phyloP scores from a whole-genome alignment of 2,113 vertebrate species.

The Dasyurus viverrinus region DNA sequence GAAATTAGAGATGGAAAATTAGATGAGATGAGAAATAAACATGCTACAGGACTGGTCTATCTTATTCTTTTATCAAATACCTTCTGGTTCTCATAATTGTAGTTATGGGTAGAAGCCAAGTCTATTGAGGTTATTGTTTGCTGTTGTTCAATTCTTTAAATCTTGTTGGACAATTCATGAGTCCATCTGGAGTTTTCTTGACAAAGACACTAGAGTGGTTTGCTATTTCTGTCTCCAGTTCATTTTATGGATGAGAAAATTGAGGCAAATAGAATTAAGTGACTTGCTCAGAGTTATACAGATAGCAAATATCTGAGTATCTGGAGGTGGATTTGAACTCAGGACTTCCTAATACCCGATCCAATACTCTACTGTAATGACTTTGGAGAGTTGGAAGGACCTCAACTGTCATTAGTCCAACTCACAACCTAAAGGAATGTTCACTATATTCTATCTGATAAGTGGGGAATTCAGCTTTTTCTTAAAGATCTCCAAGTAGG shows the following conservation, averaged over 20 bases:
- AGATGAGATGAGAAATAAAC: background rate
- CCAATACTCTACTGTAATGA: background rate
- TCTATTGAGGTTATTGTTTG: background rate
- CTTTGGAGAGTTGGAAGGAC: background rate
- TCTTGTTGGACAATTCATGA: background rate
- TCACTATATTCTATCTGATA: background rate
- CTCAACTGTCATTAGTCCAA: background rate
- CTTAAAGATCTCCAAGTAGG: background rate
- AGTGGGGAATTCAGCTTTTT: background rate
- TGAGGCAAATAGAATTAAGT: background rate
- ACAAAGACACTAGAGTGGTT: background rate
- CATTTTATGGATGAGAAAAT: background rate
- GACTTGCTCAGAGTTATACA: background rate
- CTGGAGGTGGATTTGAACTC: background rate
- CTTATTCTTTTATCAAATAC: background rate
- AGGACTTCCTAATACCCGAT: background rate
- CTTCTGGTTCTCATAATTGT: background rate
- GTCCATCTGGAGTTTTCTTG: background rate
- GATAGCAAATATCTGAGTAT: background rate
- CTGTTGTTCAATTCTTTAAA: background rate
- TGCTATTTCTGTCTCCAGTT: background rate
- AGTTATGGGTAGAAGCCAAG: background rate
- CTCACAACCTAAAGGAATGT: background rate
- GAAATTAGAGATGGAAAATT: too few relatives aligned
- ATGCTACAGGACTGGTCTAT: background rate